Conservation (phyloP, 2,113 vertebrate genomes). For the Scatophagus argus region DNA sequence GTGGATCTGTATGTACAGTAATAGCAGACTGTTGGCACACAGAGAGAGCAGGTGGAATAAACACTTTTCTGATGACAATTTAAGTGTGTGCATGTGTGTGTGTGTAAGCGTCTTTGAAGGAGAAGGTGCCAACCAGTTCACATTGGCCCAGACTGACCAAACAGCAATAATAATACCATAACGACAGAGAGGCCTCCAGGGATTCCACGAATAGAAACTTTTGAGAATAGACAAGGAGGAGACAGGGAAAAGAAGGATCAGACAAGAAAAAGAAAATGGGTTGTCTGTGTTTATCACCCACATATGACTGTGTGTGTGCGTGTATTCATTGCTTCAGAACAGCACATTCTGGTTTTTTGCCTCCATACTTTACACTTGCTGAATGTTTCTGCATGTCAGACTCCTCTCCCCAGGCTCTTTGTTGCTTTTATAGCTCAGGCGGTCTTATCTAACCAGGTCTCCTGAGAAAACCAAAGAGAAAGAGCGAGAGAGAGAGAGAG, state of each 20-base stretch:
- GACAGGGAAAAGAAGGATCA: conserved; percentile 46
- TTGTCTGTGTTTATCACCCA: conserved; percentile 68
- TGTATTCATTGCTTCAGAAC: conserved; percentile 39
- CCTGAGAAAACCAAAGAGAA: conserved; percentile 55
- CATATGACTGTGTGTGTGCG: conserved; percentile 27
- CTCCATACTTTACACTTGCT: conserved; percentile 53
- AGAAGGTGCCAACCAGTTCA: conserved; percentile 9
- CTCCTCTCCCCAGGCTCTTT: conserved; percentile 62
- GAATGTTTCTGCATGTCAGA: conserved; percentile 59
- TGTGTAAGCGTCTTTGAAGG: background rate
- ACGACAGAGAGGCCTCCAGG: conserved; percentile 53
- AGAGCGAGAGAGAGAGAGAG: background rate
- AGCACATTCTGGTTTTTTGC: conserved; percentile 44
- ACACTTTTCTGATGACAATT: conserved; percentile 20
- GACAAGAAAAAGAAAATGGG: conserved; percentile 55
- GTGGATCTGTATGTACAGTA: conserved; percentile 54
- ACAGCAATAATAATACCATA: conserved; percentile 35
- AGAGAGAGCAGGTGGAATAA: conserved; percentile 49
- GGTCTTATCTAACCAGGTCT: conserved; percentile 75
- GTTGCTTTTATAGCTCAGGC: conserved; percentile 69
- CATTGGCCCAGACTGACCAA: conserved; percentile 37
- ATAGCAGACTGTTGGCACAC: conserved; percentile 57
- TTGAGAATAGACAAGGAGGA: conserved; percentile 38
- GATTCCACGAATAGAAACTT: conserved; percentile 64
- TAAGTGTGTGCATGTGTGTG: background rate